These are phyloP conservation scores for Phymatocera aterrima DNA, from an alignment of 2,888 invertebrate species.

Conservation along the genomic window DNA sequence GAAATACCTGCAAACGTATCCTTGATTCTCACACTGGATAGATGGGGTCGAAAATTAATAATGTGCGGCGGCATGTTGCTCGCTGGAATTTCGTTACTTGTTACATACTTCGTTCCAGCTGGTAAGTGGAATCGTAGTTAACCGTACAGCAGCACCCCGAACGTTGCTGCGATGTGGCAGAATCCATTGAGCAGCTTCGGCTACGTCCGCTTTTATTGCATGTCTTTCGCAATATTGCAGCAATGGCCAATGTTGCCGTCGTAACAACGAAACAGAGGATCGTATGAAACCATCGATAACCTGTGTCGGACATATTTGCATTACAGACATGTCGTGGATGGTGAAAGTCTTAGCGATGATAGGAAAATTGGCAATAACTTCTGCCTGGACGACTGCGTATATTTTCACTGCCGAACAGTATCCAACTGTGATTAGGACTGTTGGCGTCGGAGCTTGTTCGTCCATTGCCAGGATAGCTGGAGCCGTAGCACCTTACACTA, in stretches of 20 bases:
- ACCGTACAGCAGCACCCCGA: too few species aligned
- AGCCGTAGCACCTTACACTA: conserved; percentile 79
- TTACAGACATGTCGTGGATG: conserved; percentile 77
- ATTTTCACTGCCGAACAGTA: conserved; percentile 86
- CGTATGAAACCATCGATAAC: too few species aligned
- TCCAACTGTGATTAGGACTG: conserved; percentile 84
- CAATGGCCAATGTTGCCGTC: too few species aligned
- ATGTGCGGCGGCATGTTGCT: conserved; percentile 83
- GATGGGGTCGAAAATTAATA: conserved; percentile 83
- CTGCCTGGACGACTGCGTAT: conserved; percentile 84
- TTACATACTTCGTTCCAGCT: conserved; percentile 78
- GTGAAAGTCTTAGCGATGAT: conserved; percentile 81
- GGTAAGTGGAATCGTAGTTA: conserved; percentile 71
- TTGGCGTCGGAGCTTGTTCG: conserved; percentile 80
- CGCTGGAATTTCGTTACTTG: conserved; percentile 79
- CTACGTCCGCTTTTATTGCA: too few species aligned
- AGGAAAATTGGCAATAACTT: conserved; percentile 84
- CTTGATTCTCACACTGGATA: conserved; percentile 81
- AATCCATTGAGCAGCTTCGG: too few species aligned
- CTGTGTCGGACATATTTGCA: too few species aligned
- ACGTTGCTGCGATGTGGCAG: too few species aligned
- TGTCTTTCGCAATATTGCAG: too few species aligned
- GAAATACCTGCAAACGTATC: conserved; percentile 85
- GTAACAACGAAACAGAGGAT: too few species aligned
- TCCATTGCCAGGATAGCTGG: conserved; percentile 81